These are phyloP conservation scores for Calonectris borealis DNA, from an alignment of 2,113 vertebrate species.

Conservation along the genomic window DNA sequence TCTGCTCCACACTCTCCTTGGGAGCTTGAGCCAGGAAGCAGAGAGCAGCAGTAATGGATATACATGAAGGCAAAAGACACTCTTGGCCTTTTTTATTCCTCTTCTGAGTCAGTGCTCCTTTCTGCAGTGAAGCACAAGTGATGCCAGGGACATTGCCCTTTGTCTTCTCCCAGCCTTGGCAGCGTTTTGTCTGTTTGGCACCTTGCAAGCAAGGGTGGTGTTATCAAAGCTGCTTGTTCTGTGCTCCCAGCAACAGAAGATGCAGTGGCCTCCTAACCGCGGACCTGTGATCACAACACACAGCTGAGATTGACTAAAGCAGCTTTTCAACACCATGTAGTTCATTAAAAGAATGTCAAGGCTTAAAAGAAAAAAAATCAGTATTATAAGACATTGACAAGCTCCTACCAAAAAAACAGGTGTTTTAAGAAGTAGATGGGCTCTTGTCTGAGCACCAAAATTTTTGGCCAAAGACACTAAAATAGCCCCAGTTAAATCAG, in stretches of 20 bases:
- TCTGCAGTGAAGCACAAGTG: background rate
- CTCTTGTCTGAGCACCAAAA: background rate
- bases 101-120: background rate
- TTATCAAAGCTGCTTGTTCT: background rate
- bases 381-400: background rate
- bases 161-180: background rate
- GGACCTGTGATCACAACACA: background rate
- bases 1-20: background rate
- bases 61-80: background rate
- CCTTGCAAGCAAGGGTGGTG: background rate
- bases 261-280: background rate
- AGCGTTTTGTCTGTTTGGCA: background rate
- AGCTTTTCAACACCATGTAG: background rate
- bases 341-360: background rate
- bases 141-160: background rate
- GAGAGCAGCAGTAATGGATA: background rate
- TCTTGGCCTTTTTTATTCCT: background rate
- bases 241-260: background rate
- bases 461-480: conserved; percentile 34
- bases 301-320: background rate
- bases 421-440: background rate
- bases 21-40: background rate
- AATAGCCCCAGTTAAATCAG: conserved; percentile 42
- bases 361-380: background rate
- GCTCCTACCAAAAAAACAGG: background rate